phyloP scores from a whole-genome alignment of 1,140 invertebrate genomes.

The Diorhabda carinulata region DNA sequence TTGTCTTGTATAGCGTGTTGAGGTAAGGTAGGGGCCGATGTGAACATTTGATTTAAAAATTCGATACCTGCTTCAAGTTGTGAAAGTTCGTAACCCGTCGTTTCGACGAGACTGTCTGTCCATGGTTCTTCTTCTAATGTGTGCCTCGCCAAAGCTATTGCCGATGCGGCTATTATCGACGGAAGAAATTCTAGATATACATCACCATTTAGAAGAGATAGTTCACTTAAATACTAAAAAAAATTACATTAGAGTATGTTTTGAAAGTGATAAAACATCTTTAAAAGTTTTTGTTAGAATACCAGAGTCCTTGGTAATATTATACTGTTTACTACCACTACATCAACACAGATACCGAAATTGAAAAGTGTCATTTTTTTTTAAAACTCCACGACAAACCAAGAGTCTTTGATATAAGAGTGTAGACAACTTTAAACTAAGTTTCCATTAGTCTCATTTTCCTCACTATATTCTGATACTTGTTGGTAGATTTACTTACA shows the following conservation, averaged over 20 bases:
- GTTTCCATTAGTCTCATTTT: too few species aligned
- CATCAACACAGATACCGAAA: too few species aligned
- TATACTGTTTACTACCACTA: too few species aligned
- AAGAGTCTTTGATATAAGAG: too few species aligned
- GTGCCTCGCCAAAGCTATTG: slow-evolving; percentile 76
- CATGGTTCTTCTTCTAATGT: slow-evolving; percentile 66
- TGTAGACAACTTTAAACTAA: too few species aligned
- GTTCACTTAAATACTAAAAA: slow-evolving; percentile 76
- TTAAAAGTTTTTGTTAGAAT: too few species aligned
- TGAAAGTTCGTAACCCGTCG: slow-evolving; percentile 64
- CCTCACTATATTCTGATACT: too few species aligned
- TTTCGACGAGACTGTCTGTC: slow-evolving; percentile 56
- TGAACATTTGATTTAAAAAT: slow-evolving; percentile 66
- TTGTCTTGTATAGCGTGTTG: slow-evolving; percentile 70
- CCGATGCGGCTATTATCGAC: slow-evolving; percentile 78
- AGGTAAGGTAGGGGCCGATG: slow-evolving; percentile 58
- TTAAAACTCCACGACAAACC: too few species aligned
- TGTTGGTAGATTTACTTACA: too few species aligned
- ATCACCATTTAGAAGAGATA: slow-evolving; percentile 82
- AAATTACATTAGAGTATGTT: neutral
- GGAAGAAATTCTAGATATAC: slow-evolving; percentile 78
- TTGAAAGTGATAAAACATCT: too few species aligned
- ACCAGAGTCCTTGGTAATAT: too few species aligned
- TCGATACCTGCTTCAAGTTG: slow-evolving; percentile 67
- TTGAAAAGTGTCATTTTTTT: too few species aligned